Evolutionary conservation across 2,113 vertebrate species (phyloP), one percentile per base, ranked within the genome.

Genomic region (Hemiscyllium ocellatum): DNA sequence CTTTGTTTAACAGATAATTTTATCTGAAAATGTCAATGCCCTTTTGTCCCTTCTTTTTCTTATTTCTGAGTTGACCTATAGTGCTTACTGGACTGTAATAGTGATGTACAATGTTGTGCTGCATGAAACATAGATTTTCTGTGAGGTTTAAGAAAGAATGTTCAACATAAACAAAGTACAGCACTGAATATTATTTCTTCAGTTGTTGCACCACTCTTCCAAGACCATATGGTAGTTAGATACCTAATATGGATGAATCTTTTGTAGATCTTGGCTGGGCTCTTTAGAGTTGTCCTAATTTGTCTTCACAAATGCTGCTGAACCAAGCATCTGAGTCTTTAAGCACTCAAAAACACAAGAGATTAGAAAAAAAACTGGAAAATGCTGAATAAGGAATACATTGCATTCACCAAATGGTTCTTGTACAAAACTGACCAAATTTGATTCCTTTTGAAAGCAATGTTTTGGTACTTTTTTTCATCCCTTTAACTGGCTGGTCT

Each of bases 11-110:
- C 47, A 26, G 42, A 70, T 95, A 95, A 95, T 72, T 95, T 70
- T 72, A 47, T 72, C 68, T 95, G 94, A 72, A 72, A 95, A 95
- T 47, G 68, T 95, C 94, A 95, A 19, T 95, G 94, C 94, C 69
- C n/a, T 95, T 72, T 76, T 95, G 33, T 66, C n/a, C 12, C 52
- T 70, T 42, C n/a, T 12, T 61, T 42, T 47, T 68, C 61, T 66
- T 13, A 93, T 93, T 90, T 90, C 72, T 95, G 94, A 95, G 94
- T 95, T 95, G 94, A 95, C 94, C 94, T 95, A 72, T 70, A 26
- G 66, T 72, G 69, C 47, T 76, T 95, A 52, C 68, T 95, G 94
- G 94, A 70, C 68, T 95, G 69, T 95, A 29, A 52, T 95, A 95
- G 22, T 76, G 69, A 76, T 72, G 68, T 26, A 76, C 68, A 52